Conservation (phyloP, 2,888 invertebrate genomes). For the Branchinecta sandiegonensis region DNA sequence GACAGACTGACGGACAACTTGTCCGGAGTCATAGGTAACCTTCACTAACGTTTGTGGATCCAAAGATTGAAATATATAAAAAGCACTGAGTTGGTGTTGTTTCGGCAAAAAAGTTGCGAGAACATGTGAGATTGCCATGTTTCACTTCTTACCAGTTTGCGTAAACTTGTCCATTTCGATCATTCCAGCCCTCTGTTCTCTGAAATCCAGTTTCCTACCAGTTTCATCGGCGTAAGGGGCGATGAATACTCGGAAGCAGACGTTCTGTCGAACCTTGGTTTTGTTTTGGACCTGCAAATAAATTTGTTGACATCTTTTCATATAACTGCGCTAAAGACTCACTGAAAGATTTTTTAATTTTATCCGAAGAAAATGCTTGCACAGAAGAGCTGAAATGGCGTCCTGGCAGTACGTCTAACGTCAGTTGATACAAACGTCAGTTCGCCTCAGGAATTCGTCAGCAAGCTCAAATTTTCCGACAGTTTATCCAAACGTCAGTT, state of each 20-base stretch:
- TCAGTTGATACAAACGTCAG: too few relatives aligned
- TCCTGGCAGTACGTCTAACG: too few relatives aligned
- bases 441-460: too few relatives aligned
- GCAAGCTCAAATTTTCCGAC: too few relatives aligned
- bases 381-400: conserved; percentile 28
- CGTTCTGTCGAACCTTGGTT: conserved; percentile 37
- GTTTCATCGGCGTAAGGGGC: conserved; percentile 52
- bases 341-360: conserved; percentile 5
- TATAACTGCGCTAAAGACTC: neutral
- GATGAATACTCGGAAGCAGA: conserved; percentile 54
- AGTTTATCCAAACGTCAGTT: too few relatives aligned
- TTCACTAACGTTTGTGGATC: too few relatives aligned
- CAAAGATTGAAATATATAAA: too few relatives aligned
- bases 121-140: too few relatives aligned
- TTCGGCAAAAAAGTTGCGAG: too few relatives aligned
- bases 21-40: too few relatives aligned
- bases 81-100: too few relatives aligned
- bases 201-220: conserved; percentile 46
- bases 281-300: conserved; percentile 30
- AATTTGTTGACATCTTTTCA: neutral
- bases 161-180: conserved; percentile 59
- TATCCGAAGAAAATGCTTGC: conserved; percentile 20
- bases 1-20: too few relatives aligned
- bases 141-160: conserved; percentile 29
- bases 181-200: conserved; percentile 49